Evolutionary conservation across 2,113 vertebrate genomes (phyloP), one percentile per base, ranked within the genome.

Genomic region (Upupa epops): DNA sequence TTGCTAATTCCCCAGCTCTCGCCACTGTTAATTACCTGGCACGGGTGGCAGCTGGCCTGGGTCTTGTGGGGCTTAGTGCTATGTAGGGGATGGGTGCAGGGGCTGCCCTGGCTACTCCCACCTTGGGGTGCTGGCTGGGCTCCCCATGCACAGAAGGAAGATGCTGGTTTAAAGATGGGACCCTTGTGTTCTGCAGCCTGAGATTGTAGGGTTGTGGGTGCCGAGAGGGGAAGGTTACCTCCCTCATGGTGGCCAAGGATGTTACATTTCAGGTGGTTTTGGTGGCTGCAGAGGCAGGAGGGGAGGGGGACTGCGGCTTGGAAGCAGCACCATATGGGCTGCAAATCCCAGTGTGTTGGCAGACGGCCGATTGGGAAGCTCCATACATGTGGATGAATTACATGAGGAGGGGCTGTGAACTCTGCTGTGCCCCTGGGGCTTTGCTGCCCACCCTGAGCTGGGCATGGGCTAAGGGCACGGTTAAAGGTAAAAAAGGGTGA

Each of bases 1-100:
- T 64, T 54, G 60, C 83, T 93, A 96, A 96, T 93, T 96, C 80
- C 74, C 83, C 61, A 4, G 24, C 83, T 95, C 93, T 95, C 78
- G 56, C 11, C 1, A 15, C 74, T 3, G 25, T 90, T 95, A 92
- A 95, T 94, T 91, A 94, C 25, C 40, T 6, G 0, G 70, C 4
- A 2, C 2, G 2, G 49, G 74, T 14, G 40, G 63, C 1, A 0
- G 22, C 19, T 61, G 59, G 78, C 40, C 51, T 1, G 2, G 31
- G 68, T 45, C 60, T 73, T 0, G 0, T 3, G 2, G 28, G 25
- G 76, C 82, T 54, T 1, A 0, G 56, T 48, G 71, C 26, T 4
- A 5, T 2, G 2, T 54, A 40, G 22, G 60, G 32, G 65, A 28
- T 0, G 3, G 40, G 25, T 6, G 32, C 24, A 3, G 3, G 32